A percentile compares a stretch with the other conserved stretches of the same genome.
Evolutionary conservation across 2,113 vertebrate genomes (phyloP).

Genomic region (Ochotona curzoniae): DNA sequence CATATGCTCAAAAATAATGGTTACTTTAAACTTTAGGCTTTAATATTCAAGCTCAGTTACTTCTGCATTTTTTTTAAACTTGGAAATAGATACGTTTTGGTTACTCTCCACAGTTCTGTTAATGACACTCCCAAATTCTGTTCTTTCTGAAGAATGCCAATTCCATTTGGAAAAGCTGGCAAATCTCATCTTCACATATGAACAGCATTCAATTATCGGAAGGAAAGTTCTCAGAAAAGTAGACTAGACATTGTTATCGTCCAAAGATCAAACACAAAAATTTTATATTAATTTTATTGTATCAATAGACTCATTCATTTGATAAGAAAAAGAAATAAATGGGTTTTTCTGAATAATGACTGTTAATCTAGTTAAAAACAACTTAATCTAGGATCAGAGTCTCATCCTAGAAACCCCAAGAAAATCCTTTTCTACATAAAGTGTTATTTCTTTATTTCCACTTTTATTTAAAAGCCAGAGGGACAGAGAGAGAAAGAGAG

Average conservation of each 20-base stretch:
- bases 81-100: background rate
- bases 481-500: too few relatives aligned
- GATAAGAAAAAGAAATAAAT: constrained; percentile 9
- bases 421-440: background rate
- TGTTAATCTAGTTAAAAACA: constrained; percentile 15
- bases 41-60: background rate
- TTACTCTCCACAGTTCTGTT: constrained; percentile 32
- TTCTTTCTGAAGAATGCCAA: constrained; percentile 32
- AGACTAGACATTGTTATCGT: constrained; percentile 14
- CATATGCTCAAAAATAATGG: background rate
- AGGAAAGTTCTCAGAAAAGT: constrained; percentile 7
- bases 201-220: background rate
- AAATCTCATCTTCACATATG: constrained; percentile 19
- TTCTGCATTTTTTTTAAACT: constrained; percentile 31
- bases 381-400: constrained; percentile 32
- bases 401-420: constrained; percentile 12
- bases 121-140: background rate
- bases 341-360: background rate
- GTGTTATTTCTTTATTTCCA: too few relatives aligned
- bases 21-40: constrained; percentile 50
- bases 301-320: constrained; percentile 32
- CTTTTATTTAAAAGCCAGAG: too few relatives aligned
- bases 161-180: background rate
- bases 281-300: background rate
- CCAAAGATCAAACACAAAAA: constrained; percentile 27